Evolutionary conservation across 2,888 invertebrate genomes (phyloP), one percentile per base, ranked within the genome.

Genomic region (Teleogryllus oceanicus): DNA sequence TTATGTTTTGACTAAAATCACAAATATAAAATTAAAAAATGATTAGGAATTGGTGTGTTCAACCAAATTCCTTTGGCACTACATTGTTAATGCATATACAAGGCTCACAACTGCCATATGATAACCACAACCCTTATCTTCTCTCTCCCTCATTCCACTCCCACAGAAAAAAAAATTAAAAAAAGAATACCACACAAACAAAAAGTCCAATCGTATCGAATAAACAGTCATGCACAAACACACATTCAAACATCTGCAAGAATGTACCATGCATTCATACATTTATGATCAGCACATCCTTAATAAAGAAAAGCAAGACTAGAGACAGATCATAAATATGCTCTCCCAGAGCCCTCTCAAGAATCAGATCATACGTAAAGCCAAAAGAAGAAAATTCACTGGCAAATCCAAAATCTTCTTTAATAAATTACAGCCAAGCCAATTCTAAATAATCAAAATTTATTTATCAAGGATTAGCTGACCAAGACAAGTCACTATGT

Each of bases 311-410:
- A 62, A 62, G 62, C n/a, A n/a, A 62, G 62, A 62, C 62, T 62
- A 62, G 62, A 62, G 62, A 62, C 62, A 62, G 62, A n/a, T 62
- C 62, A 62, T 62, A 21, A 24, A 77, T n/a, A 77, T 13, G 76
- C 37, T 76, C 76, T 77, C 37, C 37, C 37, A 24, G 18, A 37
- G 24, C 18, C 11, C 11, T n/a, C 12, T 77, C 37, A 77, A 24
- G 49, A 77, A 11, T 24, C 12, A 77, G 49, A 49, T 37, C 24
- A 49, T 37, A 11, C 11, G 37, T 37, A 77, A 24, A 49, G 77
- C 37, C 13, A 24, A 11, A 37, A 76, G 13, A 76, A 37, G 13
- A 76, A 77, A 37, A 24, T 49, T 37, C 37, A 37, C 37, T 37
- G 5, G 62, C 62, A 62, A 16, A 62, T 62, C 16, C 3, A 62